phyloP scores from a whole-genome alignment of 2,113 vertebrate species.

The Fulica atra region DNA sequence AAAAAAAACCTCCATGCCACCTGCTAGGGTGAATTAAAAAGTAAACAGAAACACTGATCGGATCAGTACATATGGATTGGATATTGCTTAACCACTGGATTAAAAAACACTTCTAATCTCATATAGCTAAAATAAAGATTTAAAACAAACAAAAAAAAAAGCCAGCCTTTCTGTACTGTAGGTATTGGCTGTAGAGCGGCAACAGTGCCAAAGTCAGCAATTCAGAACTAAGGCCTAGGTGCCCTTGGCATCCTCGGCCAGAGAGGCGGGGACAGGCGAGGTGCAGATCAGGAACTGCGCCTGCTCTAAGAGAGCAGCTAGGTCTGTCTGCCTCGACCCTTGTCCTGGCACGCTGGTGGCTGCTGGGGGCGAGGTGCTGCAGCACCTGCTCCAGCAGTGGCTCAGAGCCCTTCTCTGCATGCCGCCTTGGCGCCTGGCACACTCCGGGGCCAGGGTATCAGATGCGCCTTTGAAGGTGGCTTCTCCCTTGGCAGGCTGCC shows the following conservation, averaged over 20 bases:
- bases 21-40: not conserved
- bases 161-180: not conserved
- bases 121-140: not conserved
- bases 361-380: not conserved
- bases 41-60: not conserved
- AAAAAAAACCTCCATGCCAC: not conserved
- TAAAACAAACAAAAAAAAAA: not conserved
- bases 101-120: not conserved
- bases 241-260: too few relatives aligned
- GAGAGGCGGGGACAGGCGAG: too few relatives aligned
- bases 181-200: not conserved
- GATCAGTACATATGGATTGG: not conserved
- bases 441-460: not conserved
- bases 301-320: not conserved
- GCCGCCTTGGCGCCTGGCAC: not conserved
- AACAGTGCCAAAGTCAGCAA: not conserved
- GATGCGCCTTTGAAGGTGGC: not conserved
- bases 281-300: too few relatives aligned
- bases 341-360: not conserved
- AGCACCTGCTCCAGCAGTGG: fast-evolving
- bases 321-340: not conserved
- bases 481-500: not conserved
- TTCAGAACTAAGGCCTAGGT: too few relatives aligned
- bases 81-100: not conserved
- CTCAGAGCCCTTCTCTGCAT: not conserved